A percentile compares a stretch with the other conserved stretches of the same genome.
phyloP scores from a whole-genome alignment of 2,888 invertebrate species.

The Agrypnus murinus region DNA sequence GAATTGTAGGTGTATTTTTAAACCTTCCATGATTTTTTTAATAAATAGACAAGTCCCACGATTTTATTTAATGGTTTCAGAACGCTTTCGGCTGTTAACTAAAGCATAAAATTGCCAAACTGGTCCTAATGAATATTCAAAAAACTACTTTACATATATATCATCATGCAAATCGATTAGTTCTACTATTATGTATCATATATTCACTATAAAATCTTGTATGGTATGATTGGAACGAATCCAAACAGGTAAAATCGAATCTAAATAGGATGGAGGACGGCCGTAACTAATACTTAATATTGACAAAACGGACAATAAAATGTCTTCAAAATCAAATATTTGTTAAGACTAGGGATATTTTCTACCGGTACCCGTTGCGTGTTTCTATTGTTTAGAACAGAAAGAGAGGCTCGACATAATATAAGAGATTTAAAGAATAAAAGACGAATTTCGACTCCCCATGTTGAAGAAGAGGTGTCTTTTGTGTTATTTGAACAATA shows the following conservation, averaged over 20 bases:
- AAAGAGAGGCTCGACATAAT: conserved; percentile 47
- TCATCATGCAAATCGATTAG: conserved; percentile 46
- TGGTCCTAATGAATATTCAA: conserved; percentile 45
- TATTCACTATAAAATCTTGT: conserved; percentile 6
- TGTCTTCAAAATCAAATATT: conserved; percentile 56
- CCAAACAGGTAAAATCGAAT: conserved; percentile 46
- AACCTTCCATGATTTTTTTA: neutral
- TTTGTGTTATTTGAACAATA: conserved; percentile 53
- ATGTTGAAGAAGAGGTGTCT: conserved; percentile 53
- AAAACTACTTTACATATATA: conserved; percentile 38
- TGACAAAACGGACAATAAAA: conserved; percentile 55
- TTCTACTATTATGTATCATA: conserved; percentile 31
- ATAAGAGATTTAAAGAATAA: conserved; percentile 52
- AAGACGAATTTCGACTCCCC: conserved; percentile 56
- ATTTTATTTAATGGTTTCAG: conserved; percentile 15
- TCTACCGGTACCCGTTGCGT: conserved; percentile 37
- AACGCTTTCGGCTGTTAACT: conserved; percentile 35
- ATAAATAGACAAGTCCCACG: conserved; percentile 23
- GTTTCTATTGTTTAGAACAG: conserved; percentile 55
- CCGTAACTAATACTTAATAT: conserved; percentile 57
- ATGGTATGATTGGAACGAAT: conserved; percentile 31
- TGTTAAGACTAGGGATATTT: conserved; percentile 51
- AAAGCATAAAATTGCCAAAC: conserved; percentile 42
- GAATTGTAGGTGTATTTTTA: conserved; percentile 21
- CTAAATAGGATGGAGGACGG: conserved; percentile 53